Evolutionary conservation across 2,113 vertebrate genomes (phyloP).

Genomic region (Ellobius talpinus): DNA sequence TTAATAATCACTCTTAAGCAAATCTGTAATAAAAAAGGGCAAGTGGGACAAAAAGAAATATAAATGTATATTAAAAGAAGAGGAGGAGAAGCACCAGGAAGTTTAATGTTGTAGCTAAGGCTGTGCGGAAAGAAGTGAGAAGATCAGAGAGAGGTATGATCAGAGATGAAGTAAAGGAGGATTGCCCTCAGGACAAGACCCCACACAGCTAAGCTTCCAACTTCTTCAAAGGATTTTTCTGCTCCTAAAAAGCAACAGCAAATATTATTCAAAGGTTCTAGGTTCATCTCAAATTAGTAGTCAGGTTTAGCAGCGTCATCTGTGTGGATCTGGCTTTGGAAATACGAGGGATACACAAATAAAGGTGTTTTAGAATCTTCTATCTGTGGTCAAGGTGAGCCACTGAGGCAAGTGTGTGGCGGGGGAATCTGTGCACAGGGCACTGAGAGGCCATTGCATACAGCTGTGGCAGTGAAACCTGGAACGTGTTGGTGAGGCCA

Average conservation of each 20-base stretch:
- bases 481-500: not conserved
- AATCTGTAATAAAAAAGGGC: not conserved
- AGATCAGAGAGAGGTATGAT: not conserved
- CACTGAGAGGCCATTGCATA: not conserved
- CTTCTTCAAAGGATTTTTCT: not conserved
- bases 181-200: not conserved
- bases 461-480: not conserved
- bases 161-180: not conserved
- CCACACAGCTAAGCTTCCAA: not conserved
- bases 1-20: not conserved
- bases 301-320: not conserved
- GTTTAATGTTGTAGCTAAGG: not conserved
- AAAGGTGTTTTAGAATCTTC: not conserved
- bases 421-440: not conserved
- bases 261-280: not conserved
- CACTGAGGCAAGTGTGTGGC: not conserved
- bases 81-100: not conserved
- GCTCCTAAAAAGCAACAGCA: not conserved
- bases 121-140: not conserved
- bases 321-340: not conserved
- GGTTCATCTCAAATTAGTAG: not conserved
- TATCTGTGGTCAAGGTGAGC: not conserved
- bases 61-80: not conserved
- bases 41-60: not conserved
- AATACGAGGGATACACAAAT: not conserved